phyloP scores from a whole-genome alignment of 2,113 vertebrate species.

The Nerophis lumbriciformis region DNA sequence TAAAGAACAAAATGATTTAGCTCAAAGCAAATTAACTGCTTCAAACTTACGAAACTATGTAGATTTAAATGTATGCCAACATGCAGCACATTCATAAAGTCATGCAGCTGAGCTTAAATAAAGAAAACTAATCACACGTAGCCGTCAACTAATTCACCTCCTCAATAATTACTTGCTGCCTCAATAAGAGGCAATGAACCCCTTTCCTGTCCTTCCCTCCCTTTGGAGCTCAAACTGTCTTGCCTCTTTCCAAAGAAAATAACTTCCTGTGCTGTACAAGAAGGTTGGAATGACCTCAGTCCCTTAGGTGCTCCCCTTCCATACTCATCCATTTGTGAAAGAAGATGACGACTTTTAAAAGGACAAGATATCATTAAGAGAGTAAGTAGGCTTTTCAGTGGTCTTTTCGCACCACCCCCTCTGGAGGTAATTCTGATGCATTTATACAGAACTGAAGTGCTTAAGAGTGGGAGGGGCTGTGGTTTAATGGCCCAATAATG shows the following conservation, averaged over 20 bases:
- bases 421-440: constrained; percentile 70
- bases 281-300: constrained; percentile 68
- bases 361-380: constrained; percentile 75
- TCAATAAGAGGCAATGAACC: constrained; percentile 12
- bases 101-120: constrained; percentile 3
- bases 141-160: constrained; percentile 35
- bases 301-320: constrained; percentile 59
- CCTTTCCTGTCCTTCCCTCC: background rate
- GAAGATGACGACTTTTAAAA: constrained; percentile 76
- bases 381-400: constrained; percentile 73
- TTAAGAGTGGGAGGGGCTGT: constrained; percentile 59
- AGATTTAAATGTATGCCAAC: too few species aligned
- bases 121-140: constrained; percentile 43
- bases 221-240: constrained; percentile 30
- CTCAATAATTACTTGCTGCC: constrained; percentile 32
- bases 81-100: background rate
- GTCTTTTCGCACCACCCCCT: constrained; percentile 61
- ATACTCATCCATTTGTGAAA: constrained; percentile 70
- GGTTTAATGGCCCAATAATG: constrained; percentile 74
- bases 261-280: constrained; percentile 59
- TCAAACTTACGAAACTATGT: too few species aligned
- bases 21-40: too few species aligned
- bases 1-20: too few species aligned
- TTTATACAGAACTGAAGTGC: constrained; percentile 72
- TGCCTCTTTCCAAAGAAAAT: constrained; percentile 54